A percentile compares a stretch with the other conserved stretches of the same genome.
Evolutionary conservation across 2,888 invertebrate genomes (phyloP).

Genomic region (Colostygia pectinataria): DNA sequence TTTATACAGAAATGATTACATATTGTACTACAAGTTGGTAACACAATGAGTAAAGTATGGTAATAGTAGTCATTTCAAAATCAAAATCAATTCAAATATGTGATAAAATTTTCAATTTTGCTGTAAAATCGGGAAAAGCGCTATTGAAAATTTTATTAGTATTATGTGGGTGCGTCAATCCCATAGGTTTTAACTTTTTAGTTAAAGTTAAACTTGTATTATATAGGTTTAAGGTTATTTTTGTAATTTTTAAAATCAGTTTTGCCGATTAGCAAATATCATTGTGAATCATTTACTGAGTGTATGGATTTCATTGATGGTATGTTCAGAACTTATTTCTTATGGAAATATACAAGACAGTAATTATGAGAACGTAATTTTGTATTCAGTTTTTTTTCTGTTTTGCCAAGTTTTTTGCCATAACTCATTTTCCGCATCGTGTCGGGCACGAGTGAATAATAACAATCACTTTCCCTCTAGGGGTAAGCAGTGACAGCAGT

Average conservation of each 20-base stretch:
- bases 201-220: constrained; percentile 53
- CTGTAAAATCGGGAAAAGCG: constrained; percentile 8
- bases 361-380: too few species aligned
- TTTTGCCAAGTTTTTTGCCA: too few species aligned
- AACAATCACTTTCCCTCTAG: background rate
- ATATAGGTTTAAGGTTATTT: constrained; percentile 63
- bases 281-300: constrained; percentile 18
- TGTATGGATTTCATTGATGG: constrained; percentile 27
- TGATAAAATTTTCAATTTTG: constrained; percentile 13
- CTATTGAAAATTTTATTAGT: constrained; percentile 6
- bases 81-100: background rate
- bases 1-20: constrained; percentile 47
- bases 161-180: constrained; percentile 17
- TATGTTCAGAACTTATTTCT: constrained; percentile 1
- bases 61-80: constrained; percentile 53
- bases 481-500: constrained; percentile 9
- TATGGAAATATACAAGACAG: background rate
- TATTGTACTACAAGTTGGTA: constrained; percentile 65
- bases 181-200: constrained; percentile 38
- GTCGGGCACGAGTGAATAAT: constrained; percentile 20
- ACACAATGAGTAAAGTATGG: constrained; percentile 64
- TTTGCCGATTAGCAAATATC: constrained; percentile 2
- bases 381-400: too few species aligned
- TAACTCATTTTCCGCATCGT: too few species aligned
- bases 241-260: constrained; percentile 35